These are phyloP conservation scores for Epirrita christyi DNA, from an alignment of 2,888 invertebrate genomes.

Conservation along the genomic window DNA sequence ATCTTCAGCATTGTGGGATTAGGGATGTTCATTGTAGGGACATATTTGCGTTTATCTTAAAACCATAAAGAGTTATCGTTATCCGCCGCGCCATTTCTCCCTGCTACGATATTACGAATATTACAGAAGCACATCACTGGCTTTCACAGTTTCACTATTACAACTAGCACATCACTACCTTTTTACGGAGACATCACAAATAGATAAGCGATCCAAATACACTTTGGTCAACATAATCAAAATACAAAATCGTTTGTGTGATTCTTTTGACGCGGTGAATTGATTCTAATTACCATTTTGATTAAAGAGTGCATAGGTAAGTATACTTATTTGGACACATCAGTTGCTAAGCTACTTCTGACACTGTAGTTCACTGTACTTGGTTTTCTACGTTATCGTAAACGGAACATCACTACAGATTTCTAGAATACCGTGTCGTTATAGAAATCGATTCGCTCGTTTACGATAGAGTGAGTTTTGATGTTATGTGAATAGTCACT, in stretches of 20 bases:
- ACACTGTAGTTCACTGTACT: no score
- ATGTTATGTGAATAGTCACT: constrained; percentile 17
- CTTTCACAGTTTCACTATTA: constrained; percentile 1
- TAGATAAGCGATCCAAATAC: not conserved
- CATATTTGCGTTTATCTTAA: no score
- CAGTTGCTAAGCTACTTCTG: no score
- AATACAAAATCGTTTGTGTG: no score
- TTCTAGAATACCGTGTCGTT: constrained; percentile 12
- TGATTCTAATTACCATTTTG: no score
- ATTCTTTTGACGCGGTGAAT: no score
- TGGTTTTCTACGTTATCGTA: not conserved
- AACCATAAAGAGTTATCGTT: constrained; percentile 16
- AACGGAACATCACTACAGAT: constrained; percentile 12
- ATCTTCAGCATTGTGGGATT: no score
- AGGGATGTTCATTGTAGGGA: no score
- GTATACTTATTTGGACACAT: no score
- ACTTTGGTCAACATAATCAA: no score
- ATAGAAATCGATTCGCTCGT: constrained; percentile 27
- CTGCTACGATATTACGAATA: constrained; percentile 13
- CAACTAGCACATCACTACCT: no score
- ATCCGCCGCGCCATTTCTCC: constrained; percentile 17
- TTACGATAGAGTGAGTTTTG: constrained; percentile 26
- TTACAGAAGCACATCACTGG: constrained; percentile 15
- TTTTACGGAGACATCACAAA: not conserved
- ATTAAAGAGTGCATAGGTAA: no score